phyloP scores from a whole-genome alignment of 2,113 vertebrate species.

The Hippopotamus amphibius region DNA sequence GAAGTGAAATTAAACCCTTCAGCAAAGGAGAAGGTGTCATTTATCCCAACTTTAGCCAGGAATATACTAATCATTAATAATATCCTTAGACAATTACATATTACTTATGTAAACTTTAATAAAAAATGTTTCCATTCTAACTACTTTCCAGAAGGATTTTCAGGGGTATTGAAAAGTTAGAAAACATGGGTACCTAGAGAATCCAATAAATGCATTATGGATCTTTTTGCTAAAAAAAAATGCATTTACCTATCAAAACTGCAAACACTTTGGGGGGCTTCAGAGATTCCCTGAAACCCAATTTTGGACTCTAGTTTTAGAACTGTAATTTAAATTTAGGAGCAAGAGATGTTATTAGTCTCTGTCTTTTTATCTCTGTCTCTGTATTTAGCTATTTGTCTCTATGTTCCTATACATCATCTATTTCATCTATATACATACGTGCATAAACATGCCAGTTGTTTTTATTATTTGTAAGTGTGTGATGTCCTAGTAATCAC shows the following conservation, averaged over 20 bases:
- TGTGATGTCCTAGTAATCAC: neutral
- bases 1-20: slow-evolving; percentile 10
- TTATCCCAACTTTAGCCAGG: neutral
- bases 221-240: neutral
- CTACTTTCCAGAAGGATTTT: neutral
- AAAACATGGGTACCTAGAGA: neutral
- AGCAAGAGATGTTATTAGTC: neutral
- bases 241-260: neutral
- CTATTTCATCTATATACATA: neutral
- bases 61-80: neutral
- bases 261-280: neutral
- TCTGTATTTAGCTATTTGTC: neutral
- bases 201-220: neutral
- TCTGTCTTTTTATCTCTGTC: neutral
- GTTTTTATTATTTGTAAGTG: neutral
- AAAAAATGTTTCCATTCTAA: neutral
- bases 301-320: neutral
- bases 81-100: neutral
- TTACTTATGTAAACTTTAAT: neutral
- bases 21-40: neutral
- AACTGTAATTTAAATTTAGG: neutral
- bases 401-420: neutral
- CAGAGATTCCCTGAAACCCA: neutral
- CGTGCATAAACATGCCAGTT: neutral
- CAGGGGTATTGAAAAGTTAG: neutral